Evolutionary conservation across 2,113 vertebrate species (phyloP).

Genomic region (Malurus elegans): DNA sequence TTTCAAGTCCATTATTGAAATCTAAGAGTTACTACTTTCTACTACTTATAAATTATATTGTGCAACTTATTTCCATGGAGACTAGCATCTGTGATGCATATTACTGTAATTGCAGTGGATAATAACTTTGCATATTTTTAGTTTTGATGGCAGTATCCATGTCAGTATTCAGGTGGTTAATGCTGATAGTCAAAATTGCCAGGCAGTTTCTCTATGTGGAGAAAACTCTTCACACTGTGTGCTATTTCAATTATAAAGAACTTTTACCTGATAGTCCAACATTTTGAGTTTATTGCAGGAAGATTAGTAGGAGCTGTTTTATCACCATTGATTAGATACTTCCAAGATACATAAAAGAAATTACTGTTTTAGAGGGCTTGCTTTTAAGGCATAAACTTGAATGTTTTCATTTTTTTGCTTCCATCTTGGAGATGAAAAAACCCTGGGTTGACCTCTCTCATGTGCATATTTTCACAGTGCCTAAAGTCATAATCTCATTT

Average conservation of each 20-base stretch:
- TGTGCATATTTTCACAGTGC: no score
- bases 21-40: not conserved
- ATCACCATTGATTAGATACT: not conserved
- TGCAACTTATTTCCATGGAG: not conserved
- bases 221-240: not conserved
- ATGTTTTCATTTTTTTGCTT: not conserved
- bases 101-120: not conserved
- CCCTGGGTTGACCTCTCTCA: fast-evolving
- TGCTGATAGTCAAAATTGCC: not conserved
- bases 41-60: not conserved
- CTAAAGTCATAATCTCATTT: not conserved
- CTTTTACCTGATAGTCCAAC: not conserved
- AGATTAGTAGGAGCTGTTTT: not conserved
- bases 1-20: not conserved
- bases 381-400: not conserved
- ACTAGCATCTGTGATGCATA: not conserved
- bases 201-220: not conserved
- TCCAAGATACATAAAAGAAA: not conserved
- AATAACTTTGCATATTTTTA: not conserved
- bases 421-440: not conserved
- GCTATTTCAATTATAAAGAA: not conserved
- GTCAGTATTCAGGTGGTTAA: not conserved
- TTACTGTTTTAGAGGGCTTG: not conserved
- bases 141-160: not conserved
- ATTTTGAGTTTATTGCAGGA: not conserved